Evolutionary conservation across 2,888 invertebrate species (phyloP), one percentile per base, ranked within the genome.

Genomic region (Trichopoda pennipes): DNA sequence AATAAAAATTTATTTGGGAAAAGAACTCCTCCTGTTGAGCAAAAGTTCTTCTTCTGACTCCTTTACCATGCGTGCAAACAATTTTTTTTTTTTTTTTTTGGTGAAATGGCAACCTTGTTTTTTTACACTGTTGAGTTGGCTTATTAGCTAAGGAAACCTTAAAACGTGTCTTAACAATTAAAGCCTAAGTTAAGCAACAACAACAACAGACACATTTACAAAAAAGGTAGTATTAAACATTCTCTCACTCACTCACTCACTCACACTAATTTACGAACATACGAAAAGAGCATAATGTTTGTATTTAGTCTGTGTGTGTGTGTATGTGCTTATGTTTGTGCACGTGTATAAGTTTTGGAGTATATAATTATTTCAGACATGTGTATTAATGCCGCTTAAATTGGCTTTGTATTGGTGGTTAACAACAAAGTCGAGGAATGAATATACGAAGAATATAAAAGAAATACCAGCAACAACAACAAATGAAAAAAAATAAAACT

Each of bases 151-250:
- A 66, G 70, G 79, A 79, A 82, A 82, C 70, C 79, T 70, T 75
- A 82, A 82, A 82, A 75, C 79, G 72, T 79, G 82, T 79, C 79
- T 79, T 75, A 49, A 75, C 82, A 79, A 79, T 82, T 79, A 78
- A 82, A 82, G 82, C 72, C 82, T 79, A 72, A 72, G 74, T 82
- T 82, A 35, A 69, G 68, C 53, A 70, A 42, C 58, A 75, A 16
- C 55, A n/a, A n/a, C n/a, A 72, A 17, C 17, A 44, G 44, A 56
- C 55, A 73, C 44, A 21, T 74, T 56, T 28, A 55, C 55, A 49
- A 21, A 21, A 47, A 55, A 68, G 47, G 47, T 19, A 12, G 32
- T 32, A 69, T 38, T 56, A 38, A 64, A 64, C 38, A 58, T 47
- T 60, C n/a, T 28, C 28, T 28, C 6, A 28, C 7, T 16, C 58